These are phyloP conservation scores for Chalcis sispes DNA, from an alignment of 2,888 invertebrate species.

Conservation along the genomic window DNA sequence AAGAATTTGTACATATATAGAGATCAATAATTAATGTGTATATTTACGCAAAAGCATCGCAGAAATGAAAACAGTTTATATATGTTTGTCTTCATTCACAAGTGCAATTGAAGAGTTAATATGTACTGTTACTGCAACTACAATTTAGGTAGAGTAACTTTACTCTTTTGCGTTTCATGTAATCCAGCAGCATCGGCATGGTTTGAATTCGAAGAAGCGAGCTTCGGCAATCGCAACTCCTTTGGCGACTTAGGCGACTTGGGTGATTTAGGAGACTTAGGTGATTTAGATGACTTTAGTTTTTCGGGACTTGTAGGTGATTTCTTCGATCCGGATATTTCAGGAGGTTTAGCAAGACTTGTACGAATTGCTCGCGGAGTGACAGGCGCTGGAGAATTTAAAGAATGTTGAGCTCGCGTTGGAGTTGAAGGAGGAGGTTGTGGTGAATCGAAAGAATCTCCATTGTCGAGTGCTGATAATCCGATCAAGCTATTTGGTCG, in stretches of 20 bases:
- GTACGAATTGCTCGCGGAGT: conserved; percentile 68
- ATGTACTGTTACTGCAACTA: neutral
- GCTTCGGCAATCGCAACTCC: conserved; percentile 20
- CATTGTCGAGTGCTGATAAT: neutral
- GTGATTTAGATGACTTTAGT: neutral
- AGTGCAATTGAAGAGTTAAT: neutral
- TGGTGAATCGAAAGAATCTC: conserved; percentile 56
- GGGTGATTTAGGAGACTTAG: too few species aligned
- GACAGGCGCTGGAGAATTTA: conserved; percentile 64
- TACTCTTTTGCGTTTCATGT: neutral
- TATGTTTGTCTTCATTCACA: neutral
- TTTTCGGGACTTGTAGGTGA: conserved; percentile 51
- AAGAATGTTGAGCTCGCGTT: conserved; percentile 62
- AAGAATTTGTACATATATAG: conserved; percentile 28
- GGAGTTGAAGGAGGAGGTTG: conserved; percentile 71
- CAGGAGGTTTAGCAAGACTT: conserved; percentile 65
- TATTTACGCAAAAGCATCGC: conserved; percentile 13
- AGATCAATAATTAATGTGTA: conserved; percentile 18
- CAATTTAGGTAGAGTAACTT: conserved; percentile 29
- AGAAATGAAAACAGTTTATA: neutral
- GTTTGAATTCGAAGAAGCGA: neutral
- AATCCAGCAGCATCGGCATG: neutral
- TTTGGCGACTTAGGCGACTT: conserved; percentile 1
- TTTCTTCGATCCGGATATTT: too few species aligned
- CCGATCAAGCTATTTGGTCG: conserved; percentile 15